phyloP scores from a whole-genome alignment of 2,113 vertebrate genomes.

The Mixornis gularis region DNA sequence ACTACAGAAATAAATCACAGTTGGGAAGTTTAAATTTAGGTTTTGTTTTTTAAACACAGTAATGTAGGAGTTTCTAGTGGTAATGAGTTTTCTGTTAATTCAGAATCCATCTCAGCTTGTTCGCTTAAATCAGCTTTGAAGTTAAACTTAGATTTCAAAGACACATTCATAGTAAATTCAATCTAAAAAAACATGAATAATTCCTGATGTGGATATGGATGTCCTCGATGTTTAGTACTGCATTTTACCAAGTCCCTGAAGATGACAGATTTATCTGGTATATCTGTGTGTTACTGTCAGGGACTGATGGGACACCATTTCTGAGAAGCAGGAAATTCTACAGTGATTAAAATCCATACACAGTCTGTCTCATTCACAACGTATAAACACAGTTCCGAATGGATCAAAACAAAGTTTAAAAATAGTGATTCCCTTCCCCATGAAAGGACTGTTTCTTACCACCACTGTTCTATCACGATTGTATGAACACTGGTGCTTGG shows the following conservation, averaged over 20 bases:
- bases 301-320: not conserved
- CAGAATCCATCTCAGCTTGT: not conserved
- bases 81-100: not conserved
- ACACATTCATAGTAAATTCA: not conserved
- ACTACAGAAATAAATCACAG: not conserved
- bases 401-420: not conserved
- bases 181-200: not conserved
- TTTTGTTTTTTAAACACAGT: not conserved
- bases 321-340: not conserved
- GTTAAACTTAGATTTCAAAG: not conserved
- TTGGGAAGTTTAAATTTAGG: not conserved
- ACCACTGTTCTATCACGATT: accelerated
- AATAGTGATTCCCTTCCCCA: not conserved
- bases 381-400: not conserved
- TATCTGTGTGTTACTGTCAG: not conserved
- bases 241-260: not conserved
- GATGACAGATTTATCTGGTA: not conserved
- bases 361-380: not conserved
- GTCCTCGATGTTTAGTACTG: not conserved
- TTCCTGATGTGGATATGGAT: not conserved
- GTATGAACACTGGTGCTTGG: accelerated
- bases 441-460: not conserved
- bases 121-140: not conserved
- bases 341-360: not conserved
- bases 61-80: not conserved